A percentile compares a stretch with the other conserved stretches of the same genome.
phyloP scores from a whole-genome alignment of 2,888 invertebrate genomes.

The Troides oblongomaculatus region DNA sequence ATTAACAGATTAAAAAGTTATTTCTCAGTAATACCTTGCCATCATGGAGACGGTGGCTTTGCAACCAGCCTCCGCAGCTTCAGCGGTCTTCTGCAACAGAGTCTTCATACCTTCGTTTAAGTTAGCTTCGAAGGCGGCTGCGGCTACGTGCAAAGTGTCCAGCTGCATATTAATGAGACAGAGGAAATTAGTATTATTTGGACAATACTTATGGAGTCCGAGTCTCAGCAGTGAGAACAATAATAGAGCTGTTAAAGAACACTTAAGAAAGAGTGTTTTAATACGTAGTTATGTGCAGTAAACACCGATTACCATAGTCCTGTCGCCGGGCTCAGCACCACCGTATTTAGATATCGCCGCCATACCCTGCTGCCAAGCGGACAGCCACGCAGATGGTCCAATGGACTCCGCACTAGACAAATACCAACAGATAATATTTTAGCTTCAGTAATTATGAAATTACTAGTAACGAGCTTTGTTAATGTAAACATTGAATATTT shows the following conservation, averaged over 20 bases:
- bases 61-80: slow-evolving; percentile 70
- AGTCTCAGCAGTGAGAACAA: no score
- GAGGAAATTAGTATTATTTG: no score
- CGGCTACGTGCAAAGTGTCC: slow-evolving; percentile 77
- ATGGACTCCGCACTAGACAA: slow-evolving; percentile 45
- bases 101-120: slow-evolving; percentile 44
- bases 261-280: no score
- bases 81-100: slow-evolving; percentile 53
- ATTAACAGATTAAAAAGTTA: no score
- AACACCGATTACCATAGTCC: slow-evolving; percentile 83
- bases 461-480: no score
- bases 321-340: slow-evolving; percentile 85
- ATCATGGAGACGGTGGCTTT: slow-evolving; percentile 75
- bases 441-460: no score
- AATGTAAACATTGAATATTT: no score
- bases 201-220: no score
- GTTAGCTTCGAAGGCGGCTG: slow-evolving; percentile 57
- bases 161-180: slow-evolving; percentile 53
- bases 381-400: slow-evolving; percentile 68
- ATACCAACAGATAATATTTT: no score
- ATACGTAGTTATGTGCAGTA: no score
- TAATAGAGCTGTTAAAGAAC: no score
- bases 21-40: slow-evolving; percentile 63
- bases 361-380: slow-evolving; percentile 78
- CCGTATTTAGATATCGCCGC: slow-evolving; percentile 84